Conservation (phyloP, 1,140 invertebrate genomes). For the Portunus trituberculatus region DNA sequence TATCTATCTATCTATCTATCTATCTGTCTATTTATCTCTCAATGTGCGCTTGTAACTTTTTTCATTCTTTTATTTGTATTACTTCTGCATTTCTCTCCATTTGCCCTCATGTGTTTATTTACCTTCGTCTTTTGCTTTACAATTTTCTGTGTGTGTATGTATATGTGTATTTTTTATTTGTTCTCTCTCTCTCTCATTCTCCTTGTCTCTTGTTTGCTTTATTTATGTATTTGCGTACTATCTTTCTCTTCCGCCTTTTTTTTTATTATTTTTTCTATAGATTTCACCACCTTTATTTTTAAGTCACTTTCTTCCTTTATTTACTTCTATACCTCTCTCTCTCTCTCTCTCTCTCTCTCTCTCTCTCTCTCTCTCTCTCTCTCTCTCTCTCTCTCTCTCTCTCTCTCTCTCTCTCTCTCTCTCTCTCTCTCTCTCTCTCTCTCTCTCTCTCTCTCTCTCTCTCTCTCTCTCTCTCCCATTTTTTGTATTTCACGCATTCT, state of each 20-base stretch:
- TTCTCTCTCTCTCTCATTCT: background rate
- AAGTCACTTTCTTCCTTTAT: too few relatives aligned
- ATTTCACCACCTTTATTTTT: too few relatives aligned
- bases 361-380: constrained; percentile 41
- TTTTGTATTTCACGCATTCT: background rate
- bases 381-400: constrained; percentile 13
- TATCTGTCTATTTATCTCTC: constrained; percentile 5
- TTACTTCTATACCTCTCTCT: background rate
- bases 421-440: background rate
- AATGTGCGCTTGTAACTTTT: background rate
- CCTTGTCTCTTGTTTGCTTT: background rate
- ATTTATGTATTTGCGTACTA: background rate
- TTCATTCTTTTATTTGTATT: background rate
- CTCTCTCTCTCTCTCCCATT: background rate
- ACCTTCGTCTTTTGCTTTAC: background rate
- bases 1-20: background rate
- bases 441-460: constrained; percentile 35
- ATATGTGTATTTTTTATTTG: background rate
- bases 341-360: constrained; percentile 31
- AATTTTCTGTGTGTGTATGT: too few relatives aligned
- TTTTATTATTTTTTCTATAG: too few relatives aligned
- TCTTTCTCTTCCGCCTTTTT: background rate
- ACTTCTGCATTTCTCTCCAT: background rate
- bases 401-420: background rate
- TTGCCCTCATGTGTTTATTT: background rate